Evolutionary conservation across 2,113 vertebrate genomes (phyloP), one percentile per base, ranked within the genome.

Genomic region (Scartelaos histophorus): DNA sequence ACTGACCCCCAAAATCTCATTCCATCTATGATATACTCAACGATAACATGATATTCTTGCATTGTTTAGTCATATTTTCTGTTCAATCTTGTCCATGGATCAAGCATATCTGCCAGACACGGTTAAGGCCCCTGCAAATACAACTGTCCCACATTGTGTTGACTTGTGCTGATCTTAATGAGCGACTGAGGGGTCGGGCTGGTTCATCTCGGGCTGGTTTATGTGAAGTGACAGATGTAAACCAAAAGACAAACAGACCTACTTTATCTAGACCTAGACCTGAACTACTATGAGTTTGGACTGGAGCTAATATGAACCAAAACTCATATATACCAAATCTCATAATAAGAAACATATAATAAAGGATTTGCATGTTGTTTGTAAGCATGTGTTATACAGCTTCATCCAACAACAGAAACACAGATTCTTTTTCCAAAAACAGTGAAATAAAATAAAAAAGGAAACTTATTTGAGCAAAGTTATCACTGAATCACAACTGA

Each of bases 201-300:
- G 75, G 60, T 71, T 90, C 85, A 86, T 12, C 24, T 58, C 66
- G 0, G 62, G 34, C 69, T 69, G 76, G 75, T 80, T 62, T 12
- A 90, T 80, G 49, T 64, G 81, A 84, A 79, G 80, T 91, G 89
- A 90, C 88, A 89, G 83, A 88, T 88, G 73, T 88, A 85, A 66
- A 87, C 86, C 86, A 88, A 86, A 88, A 85, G 76, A 88, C 69
- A 74, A 65, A 61, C 60, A 84, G 78, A 85, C 85, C 86, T 65
- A 77, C 38, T 83, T 86, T 85, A 58, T 12, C 72, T 67, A 75
- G 90, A 79, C 84, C 86, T 71, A 34, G 69, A 75, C 66, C 69
- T 73, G 81, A 92, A 85, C 87, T 82, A 70, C 7, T 34, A 5
- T 21, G 66, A 51, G 10, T 83, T 69, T 29, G 73, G 68, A 71